Conservation (phyloP, 2,113 vertebrate genomes). For the Toxotes chatareus region DNA sequence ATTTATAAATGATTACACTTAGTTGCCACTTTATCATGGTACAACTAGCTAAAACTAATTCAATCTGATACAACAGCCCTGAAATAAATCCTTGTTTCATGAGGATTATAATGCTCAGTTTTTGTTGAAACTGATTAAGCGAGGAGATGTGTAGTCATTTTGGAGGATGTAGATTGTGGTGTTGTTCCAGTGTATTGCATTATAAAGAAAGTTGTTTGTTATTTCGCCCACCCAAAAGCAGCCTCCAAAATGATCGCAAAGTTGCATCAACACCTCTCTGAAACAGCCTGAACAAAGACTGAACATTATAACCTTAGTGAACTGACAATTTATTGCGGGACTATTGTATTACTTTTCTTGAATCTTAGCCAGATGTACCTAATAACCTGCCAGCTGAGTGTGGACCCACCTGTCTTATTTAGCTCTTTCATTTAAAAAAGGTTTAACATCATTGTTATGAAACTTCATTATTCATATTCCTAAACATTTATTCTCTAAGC, state of each 20-base stretch:
- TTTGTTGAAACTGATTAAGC: too few species aligned
- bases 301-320: too few species aligned
- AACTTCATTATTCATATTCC: not conserved
- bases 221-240: not conserved
- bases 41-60: not conserved
- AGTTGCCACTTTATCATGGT: not conserved
- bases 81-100: not conserved
- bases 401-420: too few species aligned
- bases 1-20: not conserved
- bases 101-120: too few species aligned
- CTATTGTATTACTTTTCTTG: not conserved
- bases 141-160: too few species aligned
- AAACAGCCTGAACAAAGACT: too few species aligned
- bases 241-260: too few species aligned
- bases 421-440: not conserved
- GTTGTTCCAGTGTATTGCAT: too few species aligned
- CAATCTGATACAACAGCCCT: not conserved
- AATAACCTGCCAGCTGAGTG: not conserved
- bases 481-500: slow-evolving; percentile 1
- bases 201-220: too few species aligned
- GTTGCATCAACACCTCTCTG: too few species aligned
- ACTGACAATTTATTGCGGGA: too few species aligned
- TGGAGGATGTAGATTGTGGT: too few species aligned
- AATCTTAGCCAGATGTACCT: not conserved
- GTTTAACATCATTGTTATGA: not conserved